phyloP scores from a whole-genome alignment of 2,888 invertebrate species.

The Anodontia alba region DNA sequence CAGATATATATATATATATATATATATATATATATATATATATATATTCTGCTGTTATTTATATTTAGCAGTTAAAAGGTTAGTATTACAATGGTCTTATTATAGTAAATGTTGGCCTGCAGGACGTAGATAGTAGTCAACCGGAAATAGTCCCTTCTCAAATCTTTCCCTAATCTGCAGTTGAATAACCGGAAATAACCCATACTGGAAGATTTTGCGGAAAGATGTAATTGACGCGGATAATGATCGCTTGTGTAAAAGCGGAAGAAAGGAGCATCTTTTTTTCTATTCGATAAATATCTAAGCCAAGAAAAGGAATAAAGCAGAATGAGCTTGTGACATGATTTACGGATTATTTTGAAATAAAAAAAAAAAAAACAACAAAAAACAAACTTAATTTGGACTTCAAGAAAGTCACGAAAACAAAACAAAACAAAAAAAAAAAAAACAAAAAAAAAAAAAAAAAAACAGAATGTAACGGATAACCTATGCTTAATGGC shows the following conservation, averaged over 20 bases:
- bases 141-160: slow-evolving; percentile 1
- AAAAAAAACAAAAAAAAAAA: no score
- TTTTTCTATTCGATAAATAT: not conserved
- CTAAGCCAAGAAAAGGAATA: no score
- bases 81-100: not conserved
- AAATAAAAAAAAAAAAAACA: not conserved
- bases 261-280: not conserved
- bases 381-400: not conserved
- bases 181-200: not conserved
- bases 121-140: not conserved
- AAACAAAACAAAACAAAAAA: no score
- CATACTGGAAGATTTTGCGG: not conserved
- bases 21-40: no score
- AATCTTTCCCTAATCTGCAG: not conserved
- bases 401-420: no score
- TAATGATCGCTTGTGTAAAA: not conserved
- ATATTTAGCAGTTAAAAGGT: no score
- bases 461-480: no score
- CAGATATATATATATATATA: no score
- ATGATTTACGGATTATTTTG: not conserved
- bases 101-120: not conserved
- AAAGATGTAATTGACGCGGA: no score
- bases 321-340: not conserved
- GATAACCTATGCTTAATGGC: no score
- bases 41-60: no score